A percentile compares a stretch with the other conserved stretches of the same genome.
phyloP scores from a whole-genome alignment of 64 coral and sea anemone species.

The Catalaphyllia jardinei region DNA sequence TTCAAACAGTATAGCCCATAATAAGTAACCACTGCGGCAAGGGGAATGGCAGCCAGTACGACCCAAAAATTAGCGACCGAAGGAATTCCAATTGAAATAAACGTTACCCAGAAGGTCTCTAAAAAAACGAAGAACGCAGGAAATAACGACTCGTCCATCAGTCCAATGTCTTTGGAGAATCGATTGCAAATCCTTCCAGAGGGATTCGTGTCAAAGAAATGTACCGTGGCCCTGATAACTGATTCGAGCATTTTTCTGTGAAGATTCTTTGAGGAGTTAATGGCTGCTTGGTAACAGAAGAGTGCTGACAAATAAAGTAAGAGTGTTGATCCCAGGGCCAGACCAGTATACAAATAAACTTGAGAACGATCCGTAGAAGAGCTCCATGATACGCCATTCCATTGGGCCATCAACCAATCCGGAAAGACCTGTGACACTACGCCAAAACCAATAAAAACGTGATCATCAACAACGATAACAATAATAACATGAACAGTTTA shows the following conservation, averaged over 20 bases:
- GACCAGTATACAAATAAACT: constrained; percentile 7
- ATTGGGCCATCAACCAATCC: constrained; percentile 49
- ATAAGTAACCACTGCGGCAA: not conserved
- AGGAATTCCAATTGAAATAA: constrained; percentile 19
- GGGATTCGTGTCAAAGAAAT: constrained; percentile 58
- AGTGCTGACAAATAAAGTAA: constrained; percentile 5
- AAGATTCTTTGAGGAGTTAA: constrained; percentile 40
- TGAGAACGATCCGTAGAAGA: not conserved
- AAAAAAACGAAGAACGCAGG: not conserved
- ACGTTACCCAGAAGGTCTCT: not conserved
- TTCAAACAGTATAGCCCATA: constrained; percentile 45
- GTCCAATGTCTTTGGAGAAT: constrained; percentile 57
- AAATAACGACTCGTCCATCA: constrained; percentile 43
- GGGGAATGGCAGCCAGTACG: not conserved
- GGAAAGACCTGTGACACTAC: constrained; percentile 44
- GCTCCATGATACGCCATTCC: constrained; percentile 34
- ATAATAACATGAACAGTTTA: no score
- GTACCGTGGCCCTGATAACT: constrained; percentile 7
- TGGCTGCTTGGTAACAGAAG: not conserved
- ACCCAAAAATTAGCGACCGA: constrained; percentile 43
- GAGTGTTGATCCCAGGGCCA: constrained; percentile 12
- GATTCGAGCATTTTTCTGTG: constrained; percentile 38
- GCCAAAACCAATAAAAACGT: not conserved
- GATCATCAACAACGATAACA: no score
- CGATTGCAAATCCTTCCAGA: constrained; percentile 48